These are phyloP conservation scores for Coryphaenoides rupestris DNA, from an alignment of 2,113 vertebrate species.

Conservation along the genomic window DNA sequence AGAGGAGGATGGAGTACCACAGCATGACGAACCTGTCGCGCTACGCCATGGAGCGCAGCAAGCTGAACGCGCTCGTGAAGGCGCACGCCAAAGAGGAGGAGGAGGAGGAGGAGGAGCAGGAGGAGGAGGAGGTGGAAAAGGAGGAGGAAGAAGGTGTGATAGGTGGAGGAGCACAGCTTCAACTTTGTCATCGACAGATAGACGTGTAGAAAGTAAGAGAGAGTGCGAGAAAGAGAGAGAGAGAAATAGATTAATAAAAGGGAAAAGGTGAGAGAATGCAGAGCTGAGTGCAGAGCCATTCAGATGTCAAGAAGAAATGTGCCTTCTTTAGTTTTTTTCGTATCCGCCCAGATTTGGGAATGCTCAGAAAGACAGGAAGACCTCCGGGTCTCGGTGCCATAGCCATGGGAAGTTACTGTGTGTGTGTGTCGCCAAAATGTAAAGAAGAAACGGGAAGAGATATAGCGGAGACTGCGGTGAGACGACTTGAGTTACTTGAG, in stretches of 20 bases:
- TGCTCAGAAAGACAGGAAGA: too few species aligned
- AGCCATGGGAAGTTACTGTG: slow-evolving; percentile 45
- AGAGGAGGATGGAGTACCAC: slow-evolving; percentile 58
- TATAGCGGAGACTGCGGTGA: slow-evolving; percentile 36
- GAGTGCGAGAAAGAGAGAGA: slow-evolving; percentile 10
- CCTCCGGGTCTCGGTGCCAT: slow-evolving; percentile 57
- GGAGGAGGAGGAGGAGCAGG: slow-evolving; percentile 69
- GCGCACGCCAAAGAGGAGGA: slow-evolving; percentile 81
- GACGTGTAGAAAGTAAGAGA: slow-evolving; percentile 12
- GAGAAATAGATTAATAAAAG: slow-evolving; percentile 14
- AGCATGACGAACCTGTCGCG: slow-evolving; percentile 80
- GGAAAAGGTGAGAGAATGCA: not conserved
- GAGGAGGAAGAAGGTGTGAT: slow-evolving; percentile 48
- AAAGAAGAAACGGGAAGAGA: slow-evolving; percentile 28
- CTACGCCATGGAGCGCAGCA: slow-evolving; percentile 68
- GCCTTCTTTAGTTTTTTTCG: slow-evolving; percentile 53
- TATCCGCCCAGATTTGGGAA: too few species aligned
- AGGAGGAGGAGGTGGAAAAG: too few species aligned
- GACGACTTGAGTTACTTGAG: too few species aligned
- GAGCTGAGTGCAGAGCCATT: slow-evolving; percentile 11
- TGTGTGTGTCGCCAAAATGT: slow-evolving; percentile 67
- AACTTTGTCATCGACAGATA: too few species aligned
- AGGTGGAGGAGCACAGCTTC: not conserved
- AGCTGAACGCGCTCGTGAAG: slow-evolving; percentile 78
- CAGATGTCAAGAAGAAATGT: slow-evolving; percentile 59